Base-by-base conservation (phyloP, 92 coral and sea anemone genomes). In the Micromussa lordhowensis region DNA sequence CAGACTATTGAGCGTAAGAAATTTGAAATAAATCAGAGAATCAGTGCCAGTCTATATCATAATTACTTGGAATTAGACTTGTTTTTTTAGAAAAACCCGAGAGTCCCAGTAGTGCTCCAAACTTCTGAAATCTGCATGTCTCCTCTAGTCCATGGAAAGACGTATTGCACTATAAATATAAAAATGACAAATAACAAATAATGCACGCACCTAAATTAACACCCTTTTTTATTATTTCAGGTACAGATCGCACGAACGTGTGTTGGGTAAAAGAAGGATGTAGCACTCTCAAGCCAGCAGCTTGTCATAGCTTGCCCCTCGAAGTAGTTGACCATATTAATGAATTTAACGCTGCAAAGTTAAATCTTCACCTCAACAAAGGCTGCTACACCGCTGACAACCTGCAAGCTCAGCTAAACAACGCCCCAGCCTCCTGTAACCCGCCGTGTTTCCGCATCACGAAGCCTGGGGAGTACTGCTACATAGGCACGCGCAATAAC, bases 401-500 rank as follows among this genome's bases (percentile, higher is more conserved):
- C 24, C 74, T 85, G 29, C 88, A 85, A 24, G 76, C 91, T 57
- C 86, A 79, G 78, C 87, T 88, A 7, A 40, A 88, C 75, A 88
- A 82, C 79, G 88, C 91, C 64, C 91, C 91, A 49, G 57, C 91
- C 82, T 88, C 91, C 73, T 88, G 91, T 54, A 88, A 88, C 68
- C 91, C 91, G 35, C 91, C 91, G 44, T 88, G 91, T 36, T 88
- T 88, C 75, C 91, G 91, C 88, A 88, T 88, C 88, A 88, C 88
- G 77, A 82, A 82, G 88, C 91, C 89, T 66, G 92, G 92, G 66
- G 49, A 83, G 78, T 89, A 89, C 89, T 86, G 89, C 48, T 86
- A 86, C 68, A 89, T 89, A 89, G 34, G 92, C 79, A 89, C 92
- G 73, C 92, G 92, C 92, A 89, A 89, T 77, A 89, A 89, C 89